These are phyloP conservation scores for Cephus nigrinus DNA, from an alignment of 2,888 invertebrate genomes.

Conservation along the genomic window DNA sequence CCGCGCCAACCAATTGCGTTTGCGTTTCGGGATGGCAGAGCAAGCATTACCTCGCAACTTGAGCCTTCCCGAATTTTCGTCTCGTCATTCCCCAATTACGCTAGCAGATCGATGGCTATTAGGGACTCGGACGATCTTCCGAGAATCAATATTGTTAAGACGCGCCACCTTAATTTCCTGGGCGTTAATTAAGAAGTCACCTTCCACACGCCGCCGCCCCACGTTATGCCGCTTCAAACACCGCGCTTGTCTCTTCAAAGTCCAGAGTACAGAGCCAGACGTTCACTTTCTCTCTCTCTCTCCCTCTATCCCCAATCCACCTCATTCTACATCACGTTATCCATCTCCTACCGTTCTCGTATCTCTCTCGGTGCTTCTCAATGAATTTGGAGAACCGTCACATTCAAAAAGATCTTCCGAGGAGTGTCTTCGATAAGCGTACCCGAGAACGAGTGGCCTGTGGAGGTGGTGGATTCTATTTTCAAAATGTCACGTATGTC, in stretches of 20 bases:
- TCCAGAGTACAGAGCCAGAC: too few species aligned
- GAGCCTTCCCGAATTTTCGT: conserved; percentile 1
- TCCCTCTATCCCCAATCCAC: neutral
- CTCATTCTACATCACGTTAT: conserved; percentile 5
- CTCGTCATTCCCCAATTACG: conserved; percentile 19
- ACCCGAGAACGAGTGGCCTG: neutral
- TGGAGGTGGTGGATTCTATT: neutral
- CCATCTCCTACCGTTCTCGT: too few species aligned
- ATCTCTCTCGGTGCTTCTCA: too few species aligned
- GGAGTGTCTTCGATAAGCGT: neutral
- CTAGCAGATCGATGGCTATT: conserved; percentile 9
- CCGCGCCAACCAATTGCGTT: too few species aligned
- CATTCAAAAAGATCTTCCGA: too few species aligned
- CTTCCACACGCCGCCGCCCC: conserved; percentile 9
- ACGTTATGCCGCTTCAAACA: neutral
- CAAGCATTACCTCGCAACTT: too few species aligned
- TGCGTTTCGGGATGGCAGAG: too few species aligned
- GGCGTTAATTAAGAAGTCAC: conserved; percentile 21
- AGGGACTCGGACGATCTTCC: conserved; percentile 8
- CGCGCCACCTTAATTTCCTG: conserved; percentile 11
- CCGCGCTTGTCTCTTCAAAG: too few species aligned
- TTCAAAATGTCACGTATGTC: conserved; percentile 1
- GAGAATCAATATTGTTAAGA: conserved; percentile 19
- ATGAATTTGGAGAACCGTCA: too few species aligned
- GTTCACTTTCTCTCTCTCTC: conserved; percentile 13